These are phyloP conservation scores for Malurus melanocephalus DNA, from an alignment of 2,113 vertebrate species.

Conservation along the genomic window DNA sequence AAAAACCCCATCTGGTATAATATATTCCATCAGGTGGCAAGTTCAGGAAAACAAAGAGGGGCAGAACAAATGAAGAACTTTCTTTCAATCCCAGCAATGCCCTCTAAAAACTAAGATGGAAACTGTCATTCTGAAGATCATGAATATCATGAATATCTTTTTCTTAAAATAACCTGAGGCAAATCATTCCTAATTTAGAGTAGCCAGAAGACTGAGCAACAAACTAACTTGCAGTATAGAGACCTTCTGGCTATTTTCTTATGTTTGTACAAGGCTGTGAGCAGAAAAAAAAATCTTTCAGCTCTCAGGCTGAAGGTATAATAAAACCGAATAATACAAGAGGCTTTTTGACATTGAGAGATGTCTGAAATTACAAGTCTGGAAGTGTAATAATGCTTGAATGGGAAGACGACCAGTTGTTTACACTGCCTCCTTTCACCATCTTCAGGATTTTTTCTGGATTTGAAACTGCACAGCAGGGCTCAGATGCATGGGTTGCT, in stretches of 20 bases:
- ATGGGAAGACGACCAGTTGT: not conserved
- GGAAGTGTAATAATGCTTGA: not conserved
- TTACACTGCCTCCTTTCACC: not conserved
- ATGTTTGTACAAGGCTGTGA: not conserved
- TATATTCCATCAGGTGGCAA: not conserved
- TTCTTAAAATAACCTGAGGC: not conserved
- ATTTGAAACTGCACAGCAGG: not conserved
- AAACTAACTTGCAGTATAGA: not conserved
- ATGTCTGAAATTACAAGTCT: slow-evolving; percentile 24
- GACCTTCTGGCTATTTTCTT: not conserved
- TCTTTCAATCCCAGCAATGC: not conserved
- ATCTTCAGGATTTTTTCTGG: not conserved
- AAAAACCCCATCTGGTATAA: not conserved
- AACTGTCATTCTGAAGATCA: not conserved
- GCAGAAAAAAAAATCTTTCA: not conserved
- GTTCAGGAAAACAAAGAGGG: not conserved
- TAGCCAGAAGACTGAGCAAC: not conserved
- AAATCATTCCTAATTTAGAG: not conserved
- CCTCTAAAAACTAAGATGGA: not conserved
- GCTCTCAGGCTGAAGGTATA: not conserved
- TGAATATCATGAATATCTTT: not conserved
- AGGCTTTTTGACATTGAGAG: not conserved
- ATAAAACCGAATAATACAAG: slow-evolving; percentile 3
- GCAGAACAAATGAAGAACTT: not conserved
- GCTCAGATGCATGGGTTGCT: not conserved